phyloP scores from a whole-genome alignment of 2,888 invertebrate genomes.

The Scotopteryx bipunctaria region DNA sequence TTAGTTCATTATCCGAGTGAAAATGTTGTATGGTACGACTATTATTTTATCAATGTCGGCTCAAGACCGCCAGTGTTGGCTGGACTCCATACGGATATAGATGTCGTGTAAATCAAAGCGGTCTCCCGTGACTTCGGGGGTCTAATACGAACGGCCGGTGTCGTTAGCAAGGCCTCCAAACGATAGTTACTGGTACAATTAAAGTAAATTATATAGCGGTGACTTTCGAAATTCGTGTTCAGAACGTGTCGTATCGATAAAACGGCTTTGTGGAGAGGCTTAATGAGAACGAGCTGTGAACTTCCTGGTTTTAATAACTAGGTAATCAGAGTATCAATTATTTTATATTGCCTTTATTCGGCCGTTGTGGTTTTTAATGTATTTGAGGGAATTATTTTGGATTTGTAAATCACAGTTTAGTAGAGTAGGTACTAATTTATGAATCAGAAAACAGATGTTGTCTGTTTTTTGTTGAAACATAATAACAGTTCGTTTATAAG shows the following conservation, averaged over 20 bases:
- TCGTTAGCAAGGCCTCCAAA: slow-evolving; percentile 50
- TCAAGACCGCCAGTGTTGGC: slow-evolving; percentile 35
- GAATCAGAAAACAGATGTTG: no score
- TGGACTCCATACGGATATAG: slow-evolving; percentile 27
- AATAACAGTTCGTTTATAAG: no score
- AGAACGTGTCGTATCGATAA: slow-evolving; percentile 40
- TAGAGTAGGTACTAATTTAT: no score
- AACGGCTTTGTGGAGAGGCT: slow-evolving; percentile 9
- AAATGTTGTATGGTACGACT: neutral
- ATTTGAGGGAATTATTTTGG: no score
- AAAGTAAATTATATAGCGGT: slow-evolving; percentile 55
- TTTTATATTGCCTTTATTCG: no score
- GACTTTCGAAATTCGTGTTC: slow-evolving; percentile 48
- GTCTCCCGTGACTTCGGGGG: slow-evolving; percentile 42
- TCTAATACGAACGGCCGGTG: slow-evolving; percentile 51
- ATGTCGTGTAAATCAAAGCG: slow-evolving; percentile 33
- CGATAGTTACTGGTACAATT: slow-evolving; percentile 62
- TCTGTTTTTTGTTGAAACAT: no score
- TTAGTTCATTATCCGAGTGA: slow-evolving; percentile 1
- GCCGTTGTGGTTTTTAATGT: no score
- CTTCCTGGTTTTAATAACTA: neutral
- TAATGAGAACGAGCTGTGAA: slow-evolving; percentile 38
- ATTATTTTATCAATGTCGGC: neutral
- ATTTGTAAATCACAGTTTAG: no score
- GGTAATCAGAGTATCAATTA: slow-evolving; percentile 6